A percentile compares a stretch with the other conserved stretches of the same genome.
phyloP scores from a whole-genome alignment of 2,888 invertebrate genomes.

The Thereva nobilitata region DNA sequence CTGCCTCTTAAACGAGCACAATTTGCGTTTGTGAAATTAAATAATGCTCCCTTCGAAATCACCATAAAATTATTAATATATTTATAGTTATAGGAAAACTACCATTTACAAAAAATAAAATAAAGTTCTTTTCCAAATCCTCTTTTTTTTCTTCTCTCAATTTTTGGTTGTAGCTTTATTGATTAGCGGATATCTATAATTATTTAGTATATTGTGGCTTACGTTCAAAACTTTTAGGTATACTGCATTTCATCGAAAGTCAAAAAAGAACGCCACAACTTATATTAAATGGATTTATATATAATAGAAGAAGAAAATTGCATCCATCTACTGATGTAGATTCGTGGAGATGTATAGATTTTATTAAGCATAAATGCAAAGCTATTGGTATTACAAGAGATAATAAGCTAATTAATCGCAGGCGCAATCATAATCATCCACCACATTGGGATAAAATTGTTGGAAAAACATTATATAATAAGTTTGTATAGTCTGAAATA shows the following conservation, averaged over 20 bases:
- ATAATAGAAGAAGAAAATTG: constrained; percentile 43
- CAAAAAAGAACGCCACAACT: constrained; percentile 47
- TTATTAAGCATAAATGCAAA: constrained; percentile 40
- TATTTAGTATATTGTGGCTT: no score
- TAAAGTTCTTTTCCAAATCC: no score
- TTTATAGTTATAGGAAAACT: no score
- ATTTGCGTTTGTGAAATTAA: no score
- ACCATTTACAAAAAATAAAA: no score
- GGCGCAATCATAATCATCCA: constrained; percentile 36
- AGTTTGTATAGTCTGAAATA: no score
- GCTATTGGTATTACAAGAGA: constrained; percentile 42
- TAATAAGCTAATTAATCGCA: constrained; percentile 33
- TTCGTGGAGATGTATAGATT: constrained; percentile 44
- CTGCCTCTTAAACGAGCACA: no score
- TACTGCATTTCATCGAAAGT: constrained; percentile 46
- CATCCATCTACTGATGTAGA: constrained; percentile 41
- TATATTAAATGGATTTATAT: constrained; percentile 45
- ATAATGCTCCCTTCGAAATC: no score
- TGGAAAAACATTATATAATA: constrained; percentile 25
- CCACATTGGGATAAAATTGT: constrained; percentile 40
- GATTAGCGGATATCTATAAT: no score
- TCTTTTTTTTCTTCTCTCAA: no score
- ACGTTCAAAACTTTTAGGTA: neutral
- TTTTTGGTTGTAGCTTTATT: no score
- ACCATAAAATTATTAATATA: no score